phyloP scores from a whole-genome alignment of 2,888 invertebrate species.

The Antheraea yamamai region DNA sequence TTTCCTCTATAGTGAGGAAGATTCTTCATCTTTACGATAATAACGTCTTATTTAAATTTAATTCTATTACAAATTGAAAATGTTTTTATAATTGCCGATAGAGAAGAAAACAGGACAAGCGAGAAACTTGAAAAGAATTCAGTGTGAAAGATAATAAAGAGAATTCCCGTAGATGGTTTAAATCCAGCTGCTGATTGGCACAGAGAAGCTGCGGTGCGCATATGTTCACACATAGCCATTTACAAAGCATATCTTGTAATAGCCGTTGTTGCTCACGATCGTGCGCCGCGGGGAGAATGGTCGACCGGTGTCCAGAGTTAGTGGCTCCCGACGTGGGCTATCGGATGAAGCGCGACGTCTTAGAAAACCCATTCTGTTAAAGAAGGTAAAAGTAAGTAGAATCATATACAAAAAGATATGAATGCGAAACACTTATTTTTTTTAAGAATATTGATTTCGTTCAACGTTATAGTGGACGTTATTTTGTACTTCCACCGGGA shows the following conservation, averaged over 20 bases:
- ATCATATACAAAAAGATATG: background rate
- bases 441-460: background rate
- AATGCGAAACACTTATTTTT: no score
- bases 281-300: constrained; percentile 82
- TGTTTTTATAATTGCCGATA: background rate
- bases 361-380: constrained; percentile 75
- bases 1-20: background rate
- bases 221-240: constrained; percentile 78
- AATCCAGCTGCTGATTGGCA: constrained; percentile 65
- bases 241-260: constrained; percentile 83
- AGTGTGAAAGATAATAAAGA: constrained; percentile 31
- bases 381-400: background rate
- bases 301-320: constrained; percentile 61
- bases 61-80: background rate
- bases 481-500: no score
- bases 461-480: background rate
- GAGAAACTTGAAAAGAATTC: constrained; percentile 6
- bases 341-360: constrained; percentile 80
- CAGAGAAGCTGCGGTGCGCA: constrained; percentile 56
- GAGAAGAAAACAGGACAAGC: background rate
- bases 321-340: constrained; percentile 79
- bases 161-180: constrained; percentile 51
- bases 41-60: background rate
- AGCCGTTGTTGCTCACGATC: constrained; percentile 81
- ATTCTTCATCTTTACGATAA: background rate